phyloP scores from a whole-genome alignment of 2,797 vertebrate genomes.

The Sciurus vulgaris region DNA sequence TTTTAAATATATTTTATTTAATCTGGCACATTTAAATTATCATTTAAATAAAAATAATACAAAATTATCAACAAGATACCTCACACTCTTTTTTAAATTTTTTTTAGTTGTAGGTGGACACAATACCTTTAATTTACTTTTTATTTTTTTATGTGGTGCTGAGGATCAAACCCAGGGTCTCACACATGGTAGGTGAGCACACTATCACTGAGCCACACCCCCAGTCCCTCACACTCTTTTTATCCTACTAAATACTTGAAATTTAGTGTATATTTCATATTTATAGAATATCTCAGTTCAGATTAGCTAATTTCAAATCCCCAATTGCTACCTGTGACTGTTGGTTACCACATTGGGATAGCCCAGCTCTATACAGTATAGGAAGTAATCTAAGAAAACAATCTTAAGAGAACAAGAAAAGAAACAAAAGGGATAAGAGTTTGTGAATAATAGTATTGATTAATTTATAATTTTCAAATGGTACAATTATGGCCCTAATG shows the following conservation, averaged over 20 bases:
- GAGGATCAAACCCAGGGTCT: no score
- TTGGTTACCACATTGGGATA: not conserved
- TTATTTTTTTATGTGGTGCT: no score
- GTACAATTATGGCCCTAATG: conserved; percentile 12
- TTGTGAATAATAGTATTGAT: not conserved
- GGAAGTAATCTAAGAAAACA: not conserved
- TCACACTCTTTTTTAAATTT: not conserved
- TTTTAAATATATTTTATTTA: conserved; percentile 31
- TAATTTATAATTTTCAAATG: conserved; percentile 41
- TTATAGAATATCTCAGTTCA: not conserved
- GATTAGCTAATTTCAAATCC: not conserved
- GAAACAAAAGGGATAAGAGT: not conserved
- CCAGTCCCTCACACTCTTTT: not conserved
- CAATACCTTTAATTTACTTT: no score
- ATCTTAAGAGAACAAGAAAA: conserved; percentile 35
- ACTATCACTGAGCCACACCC: no score
- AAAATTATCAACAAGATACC: conserved; percentile 22
- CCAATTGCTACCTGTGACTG: not conserved
- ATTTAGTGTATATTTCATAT: not conserved
- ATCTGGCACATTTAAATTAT: conserved; percentile 24
- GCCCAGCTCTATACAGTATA: not conserved
- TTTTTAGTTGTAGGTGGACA: no score
- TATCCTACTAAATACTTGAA: not conserved
- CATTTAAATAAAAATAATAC: conserved; percentile 41
- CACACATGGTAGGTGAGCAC: no score